Evolutionary conservation across 1,140 invertebrate species (phyloP).

Genomic region (Onthophagus taurus): DNA sequence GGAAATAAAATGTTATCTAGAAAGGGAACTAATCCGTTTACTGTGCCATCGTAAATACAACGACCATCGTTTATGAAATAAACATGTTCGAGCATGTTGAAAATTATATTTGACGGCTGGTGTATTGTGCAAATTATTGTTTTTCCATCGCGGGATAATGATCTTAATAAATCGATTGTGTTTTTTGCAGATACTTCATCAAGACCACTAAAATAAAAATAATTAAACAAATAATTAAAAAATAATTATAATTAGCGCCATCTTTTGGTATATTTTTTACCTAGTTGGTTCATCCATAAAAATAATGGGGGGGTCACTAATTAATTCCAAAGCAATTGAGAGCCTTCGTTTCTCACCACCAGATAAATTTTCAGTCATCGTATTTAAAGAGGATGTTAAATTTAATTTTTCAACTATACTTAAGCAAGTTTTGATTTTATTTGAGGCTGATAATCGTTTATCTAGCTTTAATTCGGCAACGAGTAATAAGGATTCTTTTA

Average conservation of each 20-base stretch:
- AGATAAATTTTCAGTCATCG: conserved; percentile 45
- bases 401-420: too few relatives aligned
- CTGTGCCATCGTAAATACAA: not conserved
- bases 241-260: not conserved
- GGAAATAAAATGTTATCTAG: not conserved
- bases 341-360: conserved; percentile 86
- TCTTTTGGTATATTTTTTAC: conserved; percentile 39
- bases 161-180: conserved; percentile 63
- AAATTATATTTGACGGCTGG: conserved; percentile 70
- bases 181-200: conserved; percentile 79
- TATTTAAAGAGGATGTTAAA: conserved; percentile 47
- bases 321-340: conserved; percentile 81
- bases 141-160: conserved; percentile 54
- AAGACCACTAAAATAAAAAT: conserved; percentile 59
- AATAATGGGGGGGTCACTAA: conserved; percentile 83
- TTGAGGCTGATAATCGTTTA: too few relatives aligned
- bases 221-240: too few relatives aligned
- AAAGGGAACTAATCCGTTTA: not conserved
- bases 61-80: not conserved
- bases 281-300: conserved; percentile 76
- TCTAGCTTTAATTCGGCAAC: too few relatives aligned
- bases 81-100: conserved; percentile 74
- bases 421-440: too few relatives aligned
- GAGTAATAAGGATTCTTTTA: too few relatives aligned
- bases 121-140: conserved; percentile 77